phyloP scores from a whole-genome alignment of 2,888 invertebrate genomes.

The Nebria salina region DNA sequence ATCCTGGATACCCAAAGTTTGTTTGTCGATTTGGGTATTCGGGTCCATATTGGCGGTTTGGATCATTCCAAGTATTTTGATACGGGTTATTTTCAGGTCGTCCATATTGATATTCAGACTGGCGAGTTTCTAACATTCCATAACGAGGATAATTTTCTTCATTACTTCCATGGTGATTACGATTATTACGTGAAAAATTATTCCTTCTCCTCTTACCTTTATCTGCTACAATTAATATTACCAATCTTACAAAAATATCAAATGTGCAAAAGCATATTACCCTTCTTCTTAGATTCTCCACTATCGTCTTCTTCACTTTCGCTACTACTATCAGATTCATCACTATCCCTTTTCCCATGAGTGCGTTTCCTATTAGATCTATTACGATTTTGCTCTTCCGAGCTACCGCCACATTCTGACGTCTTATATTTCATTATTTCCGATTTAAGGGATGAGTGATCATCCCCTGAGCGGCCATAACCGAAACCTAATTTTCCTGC shows the following conservation, averaged over 20 bases:
- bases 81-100: not conserved
- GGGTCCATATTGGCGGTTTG: not conserved
- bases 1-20: not conserved
- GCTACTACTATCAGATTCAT: slow-evolving; percentile 20
- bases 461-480: slow-evolving; percentile 24
- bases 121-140: not conserved
- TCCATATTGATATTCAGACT: not conserved
- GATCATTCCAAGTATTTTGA: not conserved
- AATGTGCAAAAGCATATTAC: not conserved
- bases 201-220: not conserved
- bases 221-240: not conserved
- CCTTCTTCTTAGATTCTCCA: slow-evolving; percentile 21
- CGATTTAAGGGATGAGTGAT: slow-evolving; percentile 27
- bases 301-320: slow-evolving; percentile 23
- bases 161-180: not conserved
- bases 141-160: not conserved
- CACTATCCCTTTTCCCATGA: slow-evolving; percentile 11
- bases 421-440: slow-evolving; percentile 36
- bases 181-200: not conserved
- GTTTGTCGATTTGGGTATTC: not conserved
- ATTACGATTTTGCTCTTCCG: slow-evolving; percentile 20
- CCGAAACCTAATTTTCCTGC: slow-evolving; percentile 29
- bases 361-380: slow-evolving; percentile 23
- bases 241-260: too few species aligned
- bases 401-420: slow-evolving; percentile 30